Evolutionary conservation across 1,140 invertebrate genomes (phyloP).

Genomic region (Teleogryllus occipitalis): DNA sequence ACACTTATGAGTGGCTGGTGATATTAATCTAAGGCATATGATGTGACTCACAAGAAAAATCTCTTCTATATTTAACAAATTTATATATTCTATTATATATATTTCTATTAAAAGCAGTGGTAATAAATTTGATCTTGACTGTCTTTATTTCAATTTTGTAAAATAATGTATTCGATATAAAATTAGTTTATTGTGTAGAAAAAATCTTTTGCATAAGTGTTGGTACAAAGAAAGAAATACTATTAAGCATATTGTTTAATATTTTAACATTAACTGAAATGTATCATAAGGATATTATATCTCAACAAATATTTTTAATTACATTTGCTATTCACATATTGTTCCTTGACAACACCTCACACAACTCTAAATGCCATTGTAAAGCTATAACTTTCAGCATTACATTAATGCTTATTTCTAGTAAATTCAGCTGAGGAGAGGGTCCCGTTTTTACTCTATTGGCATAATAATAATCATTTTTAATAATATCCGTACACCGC

Average conservation of each 20-base stretch:
- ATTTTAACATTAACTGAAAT: not conserved
- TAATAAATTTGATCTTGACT: not conserved
- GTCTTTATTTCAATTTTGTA: not conserved
- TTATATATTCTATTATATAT: not conserved
- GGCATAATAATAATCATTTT: too few species aligned
- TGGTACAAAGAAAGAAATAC: not conserved
- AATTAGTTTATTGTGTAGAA: not conserved
- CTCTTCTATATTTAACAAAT: not conserved
- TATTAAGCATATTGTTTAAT: not conserved
- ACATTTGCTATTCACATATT: not conserved
- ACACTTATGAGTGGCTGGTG: not conserved
- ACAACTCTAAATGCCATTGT: not conserved
- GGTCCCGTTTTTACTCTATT: not conserved
- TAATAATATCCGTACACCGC: too few species aligned
- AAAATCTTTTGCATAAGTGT: not conserved
- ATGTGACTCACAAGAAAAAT: not conserved
- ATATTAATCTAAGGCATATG: constrained; percentile 5
- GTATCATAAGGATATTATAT: not conserved
- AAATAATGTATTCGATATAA: not conserved
- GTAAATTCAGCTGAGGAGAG: not conserved
- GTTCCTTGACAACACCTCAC: not conserved
- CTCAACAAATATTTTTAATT: not conserved
- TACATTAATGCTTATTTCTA: not conserved
- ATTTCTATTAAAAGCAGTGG: not conserved
- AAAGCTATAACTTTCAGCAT: not conserved